Base-by-base conservation (phyloP, 2,888 invertebrate species). In the Stenolophus ochropezus region DNA sequence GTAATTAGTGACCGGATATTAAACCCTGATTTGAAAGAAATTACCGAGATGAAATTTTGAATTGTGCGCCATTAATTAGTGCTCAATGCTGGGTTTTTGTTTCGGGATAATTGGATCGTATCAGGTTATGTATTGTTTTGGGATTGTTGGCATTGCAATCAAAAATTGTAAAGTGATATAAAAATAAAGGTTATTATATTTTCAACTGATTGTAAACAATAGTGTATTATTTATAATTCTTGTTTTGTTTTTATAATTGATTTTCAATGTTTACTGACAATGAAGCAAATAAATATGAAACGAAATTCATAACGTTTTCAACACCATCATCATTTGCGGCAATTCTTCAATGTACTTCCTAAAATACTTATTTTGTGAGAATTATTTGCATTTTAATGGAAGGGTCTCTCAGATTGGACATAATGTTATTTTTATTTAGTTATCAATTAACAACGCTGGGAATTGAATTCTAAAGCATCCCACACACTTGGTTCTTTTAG, bases 1-100 rank as follows among this genome's bases (percentile, higher is more conserved):
- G 65, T 69, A 69, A 69, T 69, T 69, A 69, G 65, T 33, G 65
- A 69, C 27, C 33, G 33, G 33, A 69, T 69, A 69, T 69, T 33
- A 69, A 69, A 69, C 33, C 16, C 33, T 69, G 65, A 69, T 69
- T 69, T 69, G 65, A 33, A 61, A 61, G 61, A 61, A 61, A 61
- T 61, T 61, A 1, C 27, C 16, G 65, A 69, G 65, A 69, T 33
- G 65, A 69, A 33, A 69, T 69, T 69, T 33, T 27, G 14, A 33
- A 69, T 6, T 69, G 27, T 33, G 16, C 3, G 25, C 6, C 8
- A 20, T 56, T 56, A 11, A 56, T 51, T 51, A 49, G 14, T n/a
- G 51, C 4, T 42, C 33, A 11, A 42, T 42, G 4, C 33, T 6
- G 11, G 33, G 33, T 42, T 42, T 42, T 42, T 6, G 6, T 42